Evolutionary conservation across 2,888 invertebrate species (phyloP).

Genomic region (Cynaeus angustus): DNA sequence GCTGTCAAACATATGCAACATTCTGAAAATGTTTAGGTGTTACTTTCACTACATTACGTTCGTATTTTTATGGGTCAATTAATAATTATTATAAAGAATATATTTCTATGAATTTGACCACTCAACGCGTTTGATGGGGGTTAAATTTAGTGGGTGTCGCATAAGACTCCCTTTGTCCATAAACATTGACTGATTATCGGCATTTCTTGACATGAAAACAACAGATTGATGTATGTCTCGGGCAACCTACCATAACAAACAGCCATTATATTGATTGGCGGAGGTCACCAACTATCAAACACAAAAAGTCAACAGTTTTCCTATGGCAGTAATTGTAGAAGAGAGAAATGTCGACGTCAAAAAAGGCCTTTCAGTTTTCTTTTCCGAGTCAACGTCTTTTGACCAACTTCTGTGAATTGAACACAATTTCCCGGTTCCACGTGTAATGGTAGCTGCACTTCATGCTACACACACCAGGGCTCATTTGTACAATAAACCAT

Average conservation of each 20-base stretch:
- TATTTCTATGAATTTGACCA: too few species aligned
- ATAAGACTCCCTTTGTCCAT: background rate
- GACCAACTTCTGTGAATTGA: constrained; percentile 93
- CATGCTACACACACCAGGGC: constrained; percentile 73
- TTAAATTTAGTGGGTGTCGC: background rate
- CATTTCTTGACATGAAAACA: background rate
- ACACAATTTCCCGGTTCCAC: constrained; percentile 94
- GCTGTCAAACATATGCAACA: too few species aligned
- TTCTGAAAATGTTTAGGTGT: too few species aligned
- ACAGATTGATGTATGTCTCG: constrained; percentile 32
- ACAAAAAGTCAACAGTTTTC: constrained; percentile 56
- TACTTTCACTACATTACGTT: too few species aligned
- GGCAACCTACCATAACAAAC: constrained; percentile 69
- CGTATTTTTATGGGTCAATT: too few species aligned
- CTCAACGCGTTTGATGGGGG: too few species aligned
- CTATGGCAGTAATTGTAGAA: constrained; percentile 36
- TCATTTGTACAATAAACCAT: constrained; percentile 69
- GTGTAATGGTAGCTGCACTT: constrained; percentile 90
- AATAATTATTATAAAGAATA: too few species aligned
- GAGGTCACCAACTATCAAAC: constrained; percentile 59
- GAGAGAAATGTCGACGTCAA: constrained; percentile 55
- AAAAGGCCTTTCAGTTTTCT: constrained; percentile 53
- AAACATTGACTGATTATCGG: background rate
- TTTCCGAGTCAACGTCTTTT: constrained; percentile 86
- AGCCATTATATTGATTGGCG: constrained; percentile 63